phyloP scores from a whole-genome alignment of 1,140 invertebrate species.

The Drosophila insularis region DNA sequence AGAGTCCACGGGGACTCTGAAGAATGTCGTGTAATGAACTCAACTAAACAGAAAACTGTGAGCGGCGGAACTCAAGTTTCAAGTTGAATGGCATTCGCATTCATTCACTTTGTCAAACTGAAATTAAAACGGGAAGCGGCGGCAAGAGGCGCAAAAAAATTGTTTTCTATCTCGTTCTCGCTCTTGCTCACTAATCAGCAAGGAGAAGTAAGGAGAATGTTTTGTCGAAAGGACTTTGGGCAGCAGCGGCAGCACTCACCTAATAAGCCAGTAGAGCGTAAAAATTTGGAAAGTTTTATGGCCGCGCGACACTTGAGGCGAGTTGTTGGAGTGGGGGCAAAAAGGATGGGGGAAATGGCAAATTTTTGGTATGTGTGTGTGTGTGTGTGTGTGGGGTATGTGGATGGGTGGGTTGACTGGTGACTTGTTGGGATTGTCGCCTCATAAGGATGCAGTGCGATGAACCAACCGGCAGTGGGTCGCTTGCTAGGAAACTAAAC shows the following conservation, averaged over 20 bases:
- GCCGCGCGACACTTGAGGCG: slow-evolving; percentile 50
- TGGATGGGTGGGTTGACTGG: no score
- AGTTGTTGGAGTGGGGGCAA: slow-evolving; percentile 22
- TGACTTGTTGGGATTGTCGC: no score
- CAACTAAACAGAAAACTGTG: neutral
- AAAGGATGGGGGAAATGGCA: neutral
- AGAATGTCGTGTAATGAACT: slow-evolving; percentile 11
- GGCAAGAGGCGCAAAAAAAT: slow-evolving; percentile 16
- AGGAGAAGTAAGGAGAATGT: slow-evolving; percentile 2
- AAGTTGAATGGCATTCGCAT: slow-evolving; percentile 27
- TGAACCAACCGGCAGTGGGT: neutral
- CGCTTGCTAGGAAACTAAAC: neutral
- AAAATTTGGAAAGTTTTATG: slow-evolving; percentile 58
- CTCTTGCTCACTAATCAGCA: neutral
- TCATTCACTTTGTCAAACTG: slow-evolving; percentile 53
- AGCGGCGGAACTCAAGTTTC: slow-evolving; percentile 24
- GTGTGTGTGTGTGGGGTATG: no score
- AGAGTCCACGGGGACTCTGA: no score
- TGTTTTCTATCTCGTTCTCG: neutral
- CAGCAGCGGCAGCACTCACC: slow-evolving; percentile 49
- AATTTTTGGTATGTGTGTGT: neutral
- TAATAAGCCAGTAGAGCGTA: slow-evolving; percentile 61
- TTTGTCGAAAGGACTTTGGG: slow-evolving; percentile 5
- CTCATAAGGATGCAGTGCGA: slow-evolving; percentile 24
- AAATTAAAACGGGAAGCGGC: slow-evolving; percentile 50